Evolutionary conservation across 2,113 vertebrate species (phyloP).

Genomic region (Petroica traversi): DNA sequence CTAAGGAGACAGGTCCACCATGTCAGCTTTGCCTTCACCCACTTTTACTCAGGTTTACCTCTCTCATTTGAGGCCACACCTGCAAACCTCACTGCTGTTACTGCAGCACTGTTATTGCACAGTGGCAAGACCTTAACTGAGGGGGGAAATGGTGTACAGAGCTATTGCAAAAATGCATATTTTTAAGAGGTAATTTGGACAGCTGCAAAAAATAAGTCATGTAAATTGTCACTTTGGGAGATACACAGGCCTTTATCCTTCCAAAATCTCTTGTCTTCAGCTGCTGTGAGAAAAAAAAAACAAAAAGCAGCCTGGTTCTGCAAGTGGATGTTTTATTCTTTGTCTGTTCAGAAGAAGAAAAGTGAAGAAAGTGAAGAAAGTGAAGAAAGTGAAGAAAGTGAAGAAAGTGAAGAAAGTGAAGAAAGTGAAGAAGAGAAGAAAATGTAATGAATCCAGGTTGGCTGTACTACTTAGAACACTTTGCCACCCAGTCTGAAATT

Average conservation of each 20-base stretch:
- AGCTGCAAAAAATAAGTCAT: neutral
- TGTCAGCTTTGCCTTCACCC: neutral
- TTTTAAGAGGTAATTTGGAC: neutral
- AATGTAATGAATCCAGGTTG: neutral
- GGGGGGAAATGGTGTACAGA: neutral
- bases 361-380: no score
- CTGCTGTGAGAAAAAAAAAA: neutral
- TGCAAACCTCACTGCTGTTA: neutral
- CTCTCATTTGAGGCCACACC: neutral
- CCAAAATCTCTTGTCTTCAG: neutral
- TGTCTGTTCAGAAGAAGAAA: no score
- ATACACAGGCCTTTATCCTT: neutral
- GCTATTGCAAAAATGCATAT: neutral
- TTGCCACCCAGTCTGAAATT: neutral
- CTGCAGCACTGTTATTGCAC: neutral
- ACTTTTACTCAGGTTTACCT: neutral
- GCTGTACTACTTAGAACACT: neutral
- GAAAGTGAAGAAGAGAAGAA: no score
- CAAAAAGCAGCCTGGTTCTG: neutral
- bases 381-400: no score
- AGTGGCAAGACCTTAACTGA: neutral
- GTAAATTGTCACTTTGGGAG: neutral
- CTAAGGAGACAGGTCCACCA: neutral
- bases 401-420: no score
- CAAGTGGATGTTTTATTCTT: neutral